phyloP scores from a whole-genome alignment of 2,888 invertebrate genomes.

The Myopa testacea region DNA sequence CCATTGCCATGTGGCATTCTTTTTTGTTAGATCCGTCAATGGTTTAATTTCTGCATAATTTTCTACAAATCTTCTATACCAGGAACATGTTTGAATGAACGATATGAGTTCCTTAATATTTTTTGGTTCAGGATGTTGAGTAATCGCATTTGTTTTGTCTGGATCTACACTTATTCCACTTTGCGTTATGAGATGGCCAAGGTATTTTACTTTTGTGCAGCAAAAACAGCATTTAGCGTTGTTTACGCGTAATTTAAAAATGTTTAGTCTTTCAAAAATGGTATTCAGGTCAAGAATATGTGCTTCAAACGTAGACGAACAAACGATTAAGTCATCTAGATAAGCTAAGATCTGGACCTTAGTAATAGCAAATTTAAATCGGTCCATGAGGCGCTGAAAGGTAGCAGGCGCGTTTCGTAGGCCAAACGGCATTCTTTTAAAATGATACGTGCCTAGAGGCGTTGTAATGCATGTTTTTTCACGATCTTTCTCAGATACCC shows the following conservation, averaged over 20 bases:
- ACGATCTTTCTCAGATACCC: too few relatives aligned
- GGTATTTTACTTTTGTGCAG: too few relatives aligned
- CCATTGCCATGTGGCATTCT: conserved; percentile 46
- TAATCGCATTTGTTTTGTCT: conserved; percentile 53
- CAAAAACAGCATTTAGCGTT: too few relatives aligned
- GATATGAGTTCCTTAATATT: conserved; percentile 48
- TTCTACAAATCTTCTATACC: conserved; percentile 52
- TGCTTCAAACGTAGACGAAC: conserved; percentile 50
- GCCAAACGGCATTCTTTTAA: too few relatives aligned
- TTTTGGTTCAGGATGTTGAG: conserved; percentile 37
- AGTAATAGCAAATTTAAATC: conserved; percentile 47
- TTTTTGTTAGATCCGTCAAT: conserved; percentile 53
- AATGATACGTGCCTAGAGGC: too few relatives aligned
- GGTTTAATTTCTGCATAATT: conserved; percentile 50
- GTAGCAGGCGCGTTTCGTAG: too few relatives aligned
- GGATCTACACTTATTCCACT: conserved; percentile 47
- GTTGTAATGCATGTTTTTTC: too few relatives aligned
- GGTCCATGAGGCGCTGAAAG: conserved; percentile 55
- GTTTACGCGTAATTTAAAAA: too few relatives aligned
- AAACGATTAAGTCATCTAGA: conserved; percentile 55
- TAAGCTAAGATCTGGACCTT: conserved; percentile 50
- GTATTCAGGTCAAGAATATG: conserved; percentile 54
- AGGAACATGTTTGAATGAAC: conserved; percentile 50
- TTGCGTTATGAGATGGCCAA: conserved; percentile 21
- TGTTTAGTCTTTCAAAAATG: too few relatives aligned